A percentile compares a stretch with the other conserved stretches of the same genome.
Conservation (phyloP, 2,797 vertebrate genomes). For the Anguilla megastoma region DNA sequence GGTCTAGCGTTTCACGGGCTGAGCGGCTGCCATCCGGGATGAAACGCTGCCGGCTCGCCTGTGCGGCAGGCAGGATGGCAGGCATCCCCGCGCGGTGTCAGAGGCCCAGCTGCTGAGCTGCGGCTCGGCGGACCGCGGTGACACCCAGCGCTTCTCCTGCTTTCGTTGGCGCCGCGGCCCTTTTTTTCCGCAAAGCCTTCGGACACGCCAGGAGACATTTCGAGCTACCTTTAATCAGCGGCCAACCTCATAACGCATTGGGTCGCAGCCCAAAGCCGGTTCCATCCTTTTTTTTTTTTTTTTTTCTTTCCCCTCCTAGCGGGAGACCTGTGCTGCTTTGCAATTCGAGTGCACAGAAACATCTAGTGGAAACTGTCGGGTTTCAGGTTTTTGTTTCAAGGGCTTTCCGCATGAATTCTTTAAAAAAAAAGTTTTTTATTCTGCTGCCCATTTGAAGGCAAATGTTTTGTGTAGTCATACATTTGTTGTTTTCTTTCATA, state of each 20-base stretch:
- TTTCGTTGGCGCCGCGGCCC: slow-evolving; percentile 27
- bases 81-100: slow-evolving; percentile 2
- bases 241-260: slow-evolving; percentile 18
- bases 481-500: not conserved
- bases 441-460: not conserved
- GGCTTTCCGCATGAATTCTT: not conserved
- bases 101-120: slow-evolving; percentile 16
- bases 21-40: not conserved
- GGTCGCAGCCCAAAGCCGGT: slow-evolving; percentile 29
- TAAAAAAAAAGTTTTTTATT: slow-evolving; percentile 5
- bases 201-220: slow-evolving; percentile 22
- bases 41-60: slow-evolving; percentile 6
- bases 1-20: not conserved
- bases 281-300: slow-evolving; percentile 3
- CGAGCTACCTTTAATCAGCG: slow-evolving; percentile 27
- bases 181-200: not conserved
- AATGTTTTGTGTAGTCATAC: not conserved
- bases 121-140: not conserved
- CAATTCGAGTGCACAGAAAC: not conserved
- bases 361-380: not conserved
- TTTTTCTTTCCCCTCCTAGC: not conserved
- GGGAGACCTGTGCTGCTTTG: slow-evolving; percentile 1
- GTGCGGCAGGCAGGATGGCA: not conserved
- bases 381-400: not conserved
- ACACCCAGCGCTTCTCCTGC: slow-evolving; percentile 30